Percentiles rank a stretch among this genome's conserved stretches.
phyloP scores from a whole-genome alignment of 2,113 vertebrate genomes.

The Bubo scandiacus region DNA sequence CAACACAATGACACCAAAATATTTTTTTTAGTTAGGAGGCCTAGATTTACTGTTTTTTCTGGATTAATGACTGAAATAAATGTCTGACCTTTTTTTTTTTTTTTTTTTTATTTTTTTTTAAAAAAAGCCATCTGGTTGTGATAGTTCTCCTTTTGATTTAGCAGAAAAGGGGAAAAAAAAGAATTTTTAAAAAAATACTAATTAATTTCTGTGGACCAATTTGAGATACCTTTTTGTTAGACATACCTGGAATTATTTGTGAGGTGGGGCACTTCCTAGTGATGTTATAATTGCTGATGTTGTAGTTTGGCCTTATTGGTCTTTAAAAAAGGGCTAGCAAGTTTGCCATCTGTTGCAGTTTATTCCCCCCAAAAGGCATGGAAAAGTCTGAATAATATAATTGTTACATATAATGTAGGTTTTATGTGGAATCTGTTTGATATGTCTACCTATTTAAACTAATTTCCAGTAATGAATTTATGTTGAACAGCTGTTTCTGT shows the following conservation, averaged over 20 bases:
- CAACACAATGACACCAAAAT: not conserved
- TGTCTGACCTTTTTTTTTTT: not conserved
- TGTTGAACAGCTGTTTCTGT: not conserved
- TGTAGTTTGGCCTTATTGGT: not conserved
- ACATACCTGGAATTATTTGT: not conserved
- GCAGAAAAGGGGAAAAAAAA: not conserved
- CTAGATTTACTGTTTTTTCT: not conserved
- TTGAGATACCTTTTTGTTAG: not conserved
- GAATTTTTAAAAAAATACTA: not conserved
- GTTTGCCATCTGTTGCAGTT: not conserved
- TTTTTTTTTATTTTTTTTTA: not conserved
- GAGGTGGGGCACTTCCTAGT: not conserved
- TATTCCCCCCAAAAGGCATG: not conserved
- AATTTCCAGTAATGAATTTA: not conserved
- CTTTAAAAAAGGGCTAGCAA: not conserved
- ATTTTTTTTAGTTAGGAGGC: not conserved
- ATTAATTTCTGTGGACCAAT: not conserved
- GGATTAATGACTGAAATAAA: not conserved
- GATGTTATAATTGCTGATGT: not conserved
- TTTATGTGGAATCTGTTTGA: not conserved
- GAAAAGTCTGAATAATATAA: not conserved
- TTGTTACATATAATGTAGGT: not conserved
- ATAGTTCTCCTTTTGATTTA: not conserved
- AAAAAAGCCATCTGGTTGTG: accelerated
- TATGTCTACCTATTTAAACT: not conserved